Percentiles rank a stretch among this genome's conserved stretches.
Evolutionary conservation across 2,113 vertebrate genomes (phyloP).

Genomic region (Apaloderma vittatum): DNA sequence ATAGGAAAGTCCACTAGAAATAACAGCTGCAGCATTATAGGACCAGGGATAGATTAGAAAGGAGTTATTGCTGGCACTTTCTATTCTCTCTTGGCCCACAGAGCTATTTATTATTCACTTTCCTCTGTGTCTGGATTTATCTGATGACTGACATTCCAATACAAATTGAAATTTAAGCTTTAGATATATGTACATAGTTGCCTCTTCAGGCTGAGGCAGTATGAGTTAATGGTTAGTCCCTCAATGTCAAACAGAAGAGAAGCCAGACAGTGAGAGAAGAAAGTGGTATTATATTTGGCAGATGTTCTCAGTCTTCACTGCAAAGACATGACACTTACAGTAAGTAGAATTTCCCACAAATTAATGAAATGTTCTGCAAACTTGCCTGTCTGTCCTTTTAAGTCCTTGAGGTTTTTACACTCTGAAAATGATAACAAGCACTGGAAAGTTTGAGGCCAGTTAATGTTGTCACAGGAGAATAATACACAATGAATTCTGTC

Average conservation of each 20-base stretch:
- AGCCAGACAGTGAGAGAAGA: slow-evolving; percentile 49
- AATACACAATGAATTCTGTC: slow-evolving; percentile 63
- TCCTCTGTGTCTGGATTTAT: slow-evolving; percentile 33
- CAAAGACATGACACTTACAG: slow-evolving; percentile 62
- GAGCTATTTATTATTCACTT: slow-evolving; percentile 59
- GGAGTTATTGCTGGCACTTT: slow-evolving; percentile 22
- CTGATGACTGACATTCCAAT: slow-evolving; percentile 54
- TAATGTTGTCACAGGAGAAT: slow-evolving; percentile 65
- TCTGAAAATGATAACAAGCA: slow-evolving; percentile 61
- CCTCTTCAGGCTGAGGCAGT: slow-evolving; percentile 16
- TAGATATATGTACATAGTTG: slow-evolving; percentile 2
- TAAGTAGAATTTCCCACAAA: slow-evolving; percentile 65
- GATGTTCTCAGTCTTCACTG: slow-evolving; percentile 64
- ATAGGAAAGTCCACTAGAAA: slow-evolving; percentile 11
- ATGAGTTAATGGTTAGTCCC: slow-evolving; percentile 50
- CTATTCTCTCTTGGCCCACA: slow-evolving; percentile 52
- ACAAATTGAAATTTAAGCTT: slow-evolving; percentile 64
- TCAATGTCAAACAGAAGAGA: slow-evolving; percentile 56
- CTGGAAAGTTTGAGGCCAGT: slow-evolving; percentile 35
- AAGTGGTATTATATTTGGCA: slow-evolving; percentile 64
- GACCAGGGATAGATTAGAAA: slow-evolving; percentile 10
- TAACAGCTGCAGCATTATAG: neutral
- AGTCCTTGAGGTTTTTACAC: slow-evolving; percentile 67
- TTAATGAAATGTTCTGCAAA: slow-evolving; percentile 70
- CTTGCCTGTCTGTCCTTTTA: slow-evolving; percentile 62